Evolutionary conservation across 2,113 vertebrate genomes (phyloP), one percentile per base, ranked within the genome.

Genomic region (Conger conger): DNA sequence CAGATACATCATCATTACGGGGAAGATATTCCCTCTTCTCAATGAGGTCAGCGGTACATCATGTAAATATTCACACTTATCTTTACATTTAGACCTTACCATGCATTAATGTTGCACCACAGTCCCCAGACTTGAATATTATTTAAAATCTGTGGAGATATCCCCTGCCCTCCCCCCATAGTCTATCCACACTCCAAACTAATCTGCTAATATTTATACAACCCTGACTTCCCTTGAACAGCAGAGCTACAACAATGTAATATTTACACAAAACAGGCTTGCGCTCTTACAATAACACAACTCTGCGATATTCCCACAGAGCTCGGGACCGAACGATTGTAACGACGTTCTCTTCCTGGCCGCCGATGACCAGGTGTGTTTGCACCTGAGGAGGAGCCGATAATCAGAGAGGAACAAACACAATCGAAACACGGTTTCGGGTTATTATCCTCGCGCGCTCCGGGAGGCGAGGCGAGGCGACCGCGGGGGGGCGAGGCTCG

Each of bases 211-310:
- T 60, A n/a, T 77, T 54, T 87, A 89, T 83, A 86, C 81, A 89
- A n/a, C 80, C 87, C 85, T 86, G 50, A 53, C 81, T 38, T n/a
- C 81, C 82, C 82, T 81, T 50, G 79, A 79, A 79, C 73, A 57
- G n/a, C 23, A 81, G 50, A 68, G 68, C 63, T 68, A 76, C 84
- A 80, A 63, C 76, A 53, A 80, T 60, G 77, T 82, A 35, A 83
- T 89, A 86, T 87, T 89, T 87, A 89, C 83, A 85, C 81, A 86
- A 84, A 86, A 86, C 85, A 86, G 82, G 45, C 45, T 50, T 13
- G 45, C 9, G 45, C 79, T 23, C 86, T 86, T 82, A 86, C 85
- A 84, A 77, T 38, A 35, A 83, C 0, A 23, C 57, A 63, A 27
- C 27, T 63, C 27, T 27, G 23, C 2, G 2, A 73, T 86, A 80